These are phyloP conservation scores for Bos javanicus DNA, from an alignment of 2,113 vertebrate species.

Conservation along the genomic window DNA sequence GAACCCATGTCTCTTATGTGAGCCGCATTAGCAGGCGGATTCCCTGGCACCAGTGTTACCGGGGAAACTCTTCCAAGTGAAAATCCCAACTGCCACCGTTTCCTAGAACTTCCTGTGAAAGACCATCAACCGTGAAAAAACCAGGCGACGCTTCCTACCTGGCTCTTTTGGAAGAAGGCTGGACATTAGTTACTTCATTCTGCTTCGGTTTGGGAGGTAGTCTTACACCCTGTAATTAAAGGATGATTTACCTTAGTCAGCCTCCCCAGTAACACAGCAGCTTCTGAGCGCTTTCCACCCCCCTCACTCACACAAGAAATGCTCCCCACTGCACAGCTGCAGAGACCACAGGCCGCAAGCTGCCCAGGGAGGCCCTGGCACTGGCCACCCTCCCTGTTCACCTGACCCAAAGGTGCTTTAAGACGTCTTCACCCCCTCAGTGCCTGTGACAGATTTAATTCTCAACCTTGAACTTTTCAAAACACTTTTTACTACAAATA, in stretches of 20 bases:
- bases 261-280: too few relatives aligned
- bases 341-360: neutral
- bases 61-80: neutral
- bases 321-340: neutral
- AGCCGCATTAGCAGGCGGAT: fast-evolving
- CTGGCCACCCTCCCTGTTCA: neutral
- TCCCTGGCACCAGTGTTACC: neutral
- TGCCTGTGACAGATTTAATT: fast-evolving
- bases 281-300: neutral
- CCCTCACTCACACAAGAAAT: fast-evolving
- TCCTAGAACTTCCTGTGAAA: neutral
- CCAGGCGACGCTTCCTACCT: constrained; percentile 81
- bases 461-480: neutral
- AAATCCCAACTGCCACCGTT: too few relatives aligned
- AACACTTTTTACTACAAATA: too few relatives aligned
- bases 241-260: neutral
- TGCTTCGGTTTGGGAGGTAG: constrained; percentile 92
- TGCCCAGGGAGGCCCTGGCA: neutral
- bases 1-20: neutral
- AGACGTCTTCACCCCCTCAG: neutral
- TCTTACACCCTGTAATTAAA: constrained; percentile 85
- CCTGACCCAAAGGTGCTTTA: neutral
- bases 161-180: constrained; percentile 91
- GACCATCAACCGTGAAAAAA: fast-evolving
- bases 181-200: constrained; percentile 80